Base-by-base conservation (phyloP, 1,140 invertebrate species). In the Andricus grossulariae region DNA sequence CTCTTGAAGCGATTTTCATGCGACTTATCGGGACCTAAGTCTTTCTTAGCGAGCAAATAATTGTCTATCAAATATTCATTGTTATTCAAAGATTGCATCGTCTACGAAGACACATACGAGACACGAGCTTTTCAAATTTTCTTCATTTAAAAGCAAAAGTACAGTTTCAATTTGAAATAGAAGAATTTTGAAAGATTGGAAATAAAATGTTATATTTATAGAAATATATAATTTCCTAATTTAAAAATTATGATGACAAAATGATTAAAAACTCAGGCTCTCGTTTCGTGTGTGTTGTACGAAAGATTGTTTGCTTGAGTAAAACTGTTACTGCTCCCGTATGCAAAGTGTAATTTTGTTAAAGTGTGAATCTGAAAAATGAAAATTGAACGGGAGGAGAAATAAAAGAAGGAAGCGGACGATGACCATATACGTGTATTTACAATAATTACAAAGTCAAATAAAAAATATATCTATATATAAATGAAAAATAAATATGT, bases 371-470 rank as follows among this genome's bases (percentile, higher is more conserved):
- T 66, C 32, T 21, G 18, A 15, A 66, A 80, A 73, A 74, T 55
- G 75, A 60, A 60, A 75, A 72, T 75, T 82, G 80, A 50, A 75
- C 72, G 55, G 73, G 71, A 77, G 32, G 50, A 75, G 57, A 72
- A 72, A 74, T 51, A 50, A 18, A 74, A 75, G 76, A 51, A 82
- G 76, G 75, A 77, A 83, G 80, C 82, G 82, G 32, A 80, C 83
- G 84, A 90, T 85, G 86, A 89, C 85, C 85, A 90, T 89, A 85
- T 88, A 88, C 84, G 84, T 90, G 86, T 88, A 86, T 89, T 86
- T 88, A 88, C 82, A 85, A 88, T 87, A 89, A 88, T 87, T 80
- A 84, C 87, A 88, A 83, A 87, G 32, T 66, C 83, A 86, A 85
- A 86, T 81, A 82, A 84, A 85, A 86, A 87, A 82, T 81, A 75